These are phyloP conservation scores for Gnathonemus echidnorhynchus DNA, from an alignment of 2,113 vertebrate genomes.

Conservation along the genomic window DNA sequence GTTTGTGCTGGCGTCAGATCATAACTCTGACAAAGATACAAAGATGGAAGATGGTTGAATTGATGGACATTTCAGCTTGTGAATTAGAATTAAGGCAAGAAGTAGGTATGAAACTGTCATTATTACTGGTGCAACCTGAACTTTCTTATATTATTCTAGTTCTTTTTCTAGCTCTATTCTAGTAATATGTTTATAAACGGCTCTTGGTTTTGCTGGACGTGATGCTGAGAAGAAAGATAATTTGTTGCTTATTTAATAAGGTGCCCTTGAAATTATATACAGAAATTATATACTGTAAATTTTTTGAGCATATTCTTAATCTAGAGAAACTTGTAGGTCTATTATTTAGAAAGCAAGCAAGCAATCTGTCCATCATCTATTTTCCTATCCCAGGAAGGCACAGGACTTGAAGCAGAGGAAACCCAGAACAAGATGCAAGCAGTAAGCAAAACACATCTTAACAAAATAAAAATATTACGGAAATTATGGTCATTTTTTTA, in stretches of 20 bases:
- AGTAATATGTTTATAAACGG: background rate
- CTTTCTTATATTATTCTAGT: background rate
- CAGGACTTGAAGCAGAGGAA: background rate
- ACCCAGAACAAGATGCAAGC: background rate
- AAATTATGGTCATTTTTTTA: background rate
- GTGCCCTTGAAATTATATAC: background rate
- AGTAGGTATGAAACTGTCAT: background rate
- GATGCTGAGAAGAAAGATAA: background rate
- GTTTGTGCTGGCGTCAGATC: background rate
- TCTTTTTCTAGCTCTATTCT: background rate
- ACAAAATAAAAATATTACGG: background rate
- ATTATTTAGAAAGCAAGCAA: background rate
- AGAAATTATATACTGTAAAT: background rate
- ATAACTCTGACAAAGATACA: background rate
- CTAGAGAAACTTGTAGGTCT: background rate
- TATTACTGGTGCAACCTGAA: background rate
- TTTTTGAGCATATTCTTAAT: background rate
- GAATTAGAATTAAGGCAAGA: background rate
- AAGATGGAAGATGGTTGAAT: background rate
- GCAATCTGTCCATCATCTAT: background rate
- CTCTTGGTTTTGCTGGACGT: background rate
- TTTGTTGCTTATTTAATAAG: background rate
- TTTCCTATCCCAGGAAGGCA: background rate
- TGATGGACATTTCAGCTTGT: background rate
- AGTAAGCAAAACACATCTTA: background rate